Base-by-base conservation (phyloP, 2,888 invertebrate species). In the Heliconius ethilla region DNA sequence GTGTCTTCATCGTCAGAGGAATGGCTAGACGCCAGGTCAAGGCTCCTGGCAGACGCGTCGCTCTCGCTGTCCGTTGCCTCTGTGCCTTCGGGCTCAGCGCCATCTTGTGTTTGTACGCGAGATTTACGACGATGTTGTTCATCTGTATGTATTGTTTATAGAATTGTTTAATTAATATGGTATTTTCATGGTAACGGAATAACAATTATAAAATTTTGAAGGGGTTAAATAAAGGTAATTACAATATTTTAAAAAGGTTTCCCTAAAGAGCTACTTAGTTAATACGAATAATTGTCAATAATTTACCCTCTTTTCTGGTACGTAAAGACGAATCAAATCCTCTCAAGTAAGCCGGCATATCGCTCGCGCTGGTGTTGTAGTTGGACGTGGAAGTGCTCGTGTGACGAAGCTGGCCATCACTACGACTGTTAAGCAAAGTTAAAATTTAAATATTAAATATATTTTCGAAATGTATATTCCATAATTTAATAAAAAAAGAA, bases 11-110 rank as follows among this genome's bases (percentile, higher is more conserved):
- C 99, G 86, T 99, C 99, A 72, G 98, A 98, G 15, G 98, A 98
- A 93, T 99, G 99, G 88, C 98, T 98, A 73, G 99, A 99, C 22
- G 99, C 99, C 74, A 99, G 95, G 85, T 99, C 99, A 80, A 99
- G 94, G 85, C 97, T 97, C 63, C 97, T 95, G 4, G 97, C 97
- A 5, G 97, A 97, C 75, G 94, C 95, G 74, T 98, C 98, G 0
- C 97, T 97, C 85, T 98, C 98, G 0, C 97, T 97, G 87, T 97
- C 97, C 0, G 97, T 96, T 82, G 96, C 96, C 85, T 96, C 89
- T 55, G 83, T 89, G 79, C 75, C 84, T 79, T 82, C 66, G 1
- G 6, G 15, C 51, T 51, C 51, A 4, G 51, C 51, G 51, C 51
- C 51, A 11, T 40, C 13, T 4, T 6, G 18, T 1, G 79, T 90